phyloP scores from a whole-genome alignment of 2,797 vertebrate species.

The Peromyscus nudipes region DNA sequence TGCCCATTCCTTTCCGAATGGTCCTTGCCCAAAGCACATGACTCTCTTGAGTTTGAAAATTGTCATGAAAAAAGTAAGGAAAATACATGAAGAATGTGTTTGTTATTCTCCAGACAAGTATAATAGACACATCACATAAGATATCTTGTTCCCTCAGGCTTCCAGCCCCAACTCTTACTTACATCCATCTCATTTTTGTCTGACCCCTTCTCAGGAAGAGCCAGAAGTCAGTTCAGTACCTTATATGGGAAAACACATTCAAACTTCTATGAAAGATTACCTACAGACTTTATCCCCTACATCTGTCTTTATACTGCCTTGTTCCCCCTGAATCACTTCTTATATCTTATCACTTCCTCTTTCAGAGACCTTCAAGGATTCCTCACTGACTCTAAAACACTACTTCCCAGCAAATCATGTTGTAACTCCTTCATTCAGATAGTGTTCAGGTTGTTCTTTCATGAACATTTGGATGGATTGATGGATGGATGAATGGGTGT shows the following conservation, averaged over 20 bases:
- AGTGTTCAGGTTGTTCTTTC: neutral
- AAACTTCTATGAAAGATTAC: neutral
- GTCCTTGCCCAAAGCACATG: neutral
- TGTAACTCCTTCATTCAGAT: neutral
- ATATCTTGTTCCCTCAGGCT: neutral
- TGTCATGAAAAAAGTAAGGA: neutral
- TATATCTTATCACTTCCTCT: neutral
- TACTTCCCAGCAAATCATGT: constrained; percentile 46
- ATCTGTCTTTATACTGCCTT: neutral
- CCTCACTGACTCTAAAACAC: neutral
- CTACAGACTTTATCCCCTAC: neutral
- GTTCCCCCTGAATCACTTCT: neutral
- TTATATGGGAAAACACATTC: constrained; percentile 2
- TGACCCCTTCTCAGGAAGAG: neutral
- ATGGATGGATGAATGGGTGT: neutral
- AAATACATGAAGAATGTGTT: neutral
- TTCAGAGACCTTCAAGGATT: neutral
- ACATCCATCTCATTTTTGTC: constrained; percentile 16
- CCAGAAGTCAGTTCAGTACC: neutral
- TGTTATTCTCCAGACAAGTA: neutral
- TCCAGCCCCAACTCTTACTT: neutral
- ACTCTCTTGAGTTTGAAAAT: neutral
- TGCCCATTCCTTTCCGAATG: neutral
- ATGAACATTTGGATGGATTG: neutral
- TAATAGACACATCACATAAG: constrained; percentile 1